Base-by-base conservation (phyloP, 2,797 vertebrate genomes). In the Clarias fuscus region DNA sequence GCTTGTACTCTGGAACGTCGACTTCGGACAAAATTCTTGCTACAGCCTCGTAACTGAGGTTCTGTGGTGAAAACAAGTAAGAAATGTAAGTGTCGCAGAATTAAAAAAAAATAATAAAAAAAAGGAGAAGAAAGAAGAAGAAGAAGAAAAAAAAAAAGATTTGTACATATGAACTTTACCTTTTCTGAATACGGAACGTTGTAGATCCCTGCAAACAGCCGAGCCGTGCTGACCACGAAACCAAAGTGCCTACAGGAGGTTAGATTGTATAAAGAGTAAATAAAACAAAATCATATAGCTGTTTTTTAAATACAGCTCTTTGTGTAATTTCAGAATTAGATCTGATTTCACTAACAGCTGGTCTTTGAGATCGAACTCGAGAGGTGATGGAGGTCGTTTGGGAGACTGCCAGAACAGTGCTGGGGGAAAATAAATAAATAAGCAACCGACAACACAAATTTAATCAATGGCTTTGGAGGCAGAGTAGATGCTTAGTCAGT, bases 391-490 rank as follows among this genome's bases (percentile, higher is more conserved):
- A 18, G 98, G 98, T 86, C 98, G 96, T 94, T 99, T 99, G 20
- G 98, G 98, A 82, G 98, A 99, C 0, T 99, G 98, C 98, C 98
- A 99, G 95, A 99, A 99, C 85, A 99, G 96, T 95, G 97, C 98
- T 99, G 85, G 86, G 91, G 62, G 89, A 89, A 30, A 84, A 82
- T 22, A 86, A 14, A 27, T 56, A 82, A 24, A 82, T 65, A 22
- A 10, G 10, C 10, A n/a, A 79, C 20, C 56, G 14, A 13, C 56
- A 65, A 37, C 11, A n/a, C 17, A 64, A 1, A 64, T 48, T 53
- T 8, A 20, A 85, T 83, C 82, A 20, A 59, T 72, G 5, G 14
- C 56, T 71, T 17, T 14, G 53, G 15, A 18, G 40, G 10, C 22
- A 43, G 24, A n/a, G 20, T 11, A 62, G 18, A 14, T 7, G 15